phyloP scores from a whole-genome alignment of 2,797 vertebrate genomes.

The Pseudochirops cupreus region DNA sequence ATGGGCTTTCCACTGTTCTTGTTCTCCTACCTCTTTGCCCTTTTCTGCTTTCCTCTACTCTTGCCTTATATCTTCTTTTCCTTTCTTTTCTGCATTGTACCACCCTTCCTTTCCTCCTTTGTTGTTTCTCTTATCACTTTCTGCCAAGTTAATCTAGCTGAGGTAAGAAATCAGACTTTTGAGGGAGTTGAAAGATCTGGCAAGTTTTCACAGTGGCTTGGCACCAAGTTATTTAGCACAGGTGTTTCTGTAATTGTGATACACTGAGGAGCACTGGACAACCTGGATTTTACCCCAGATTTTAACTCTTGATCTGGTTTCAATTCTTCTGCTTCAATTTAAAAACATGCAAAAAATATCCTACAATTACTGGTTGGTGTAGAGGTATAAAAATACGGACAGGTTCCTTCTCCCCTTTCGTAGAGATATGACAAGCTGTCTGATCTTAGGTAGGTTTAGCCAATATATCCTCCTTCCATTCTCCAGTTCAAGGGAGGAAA shows the following conservation, averaged over 20 bases:
- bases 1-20: background rate
- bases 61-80: slow-evolving; percentile 32
- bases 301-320: slow-evolving; percentile 4
- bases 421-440: background rate
- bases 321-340: slow-evolving; percentile 8
- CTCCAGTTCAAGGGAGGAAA: background rate
- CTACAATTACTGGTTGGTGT: background rate
- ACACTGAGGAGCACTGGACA: slow-evolving; percentile 16
- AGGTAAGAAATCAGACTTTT: slow-evolving; percentile 45
- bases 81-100: slow-evolving; percentile 19
- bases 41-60: background rate
- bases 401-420: background rate
- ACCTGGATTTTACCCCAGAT: background rate
- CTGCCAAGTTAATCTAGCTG: slow-evolving; percentile 11
- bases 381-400: background rate
- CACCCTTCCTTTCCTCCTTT: slow-evolving; percentile 1
- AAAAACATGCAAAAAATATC: background rate
- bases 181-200: background rate
- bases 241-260: slow-evolving; percentile 55
- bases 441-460: background rate
- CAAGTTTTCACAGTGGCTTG: background rate
- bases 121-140: slow-evolving; percentile 43
- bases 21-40: background rate
- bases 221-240: background rate
- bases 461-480: background rate